Evolutionary conservation across 2,888 invertebrate species (phyloP).

Genomic region (Dryadula phaetusa): DNA sequence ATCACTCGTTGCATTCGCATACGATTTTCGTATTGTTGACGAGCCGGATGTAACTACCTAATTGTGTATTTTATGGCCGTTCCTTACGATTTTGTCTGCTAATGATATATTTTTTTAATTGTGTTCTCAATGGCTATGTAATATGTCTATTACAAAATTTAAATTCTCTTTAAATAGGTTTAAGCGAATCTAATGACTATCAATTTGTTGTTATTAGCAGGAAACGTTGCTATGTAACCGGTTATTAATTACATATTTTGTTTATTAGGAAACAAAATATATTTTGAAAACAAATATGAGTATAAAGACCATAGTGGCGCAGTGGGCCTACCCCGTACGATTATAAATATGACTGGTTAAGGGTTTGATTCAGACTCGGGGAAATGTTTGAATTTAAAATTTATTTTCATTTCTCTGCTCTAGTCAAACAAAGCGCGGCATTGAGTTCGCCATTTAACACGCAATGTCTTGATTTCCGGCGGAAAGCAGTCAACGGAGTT

Average conservation of each 20-base stretch:
- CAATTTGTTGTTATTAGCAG: neutral
- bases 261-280: no score
- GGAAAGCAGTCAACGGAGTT: no score
- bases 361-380: no score
- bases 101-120: neutral
- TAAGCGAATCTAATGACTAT: neutral
- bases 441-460: no score
- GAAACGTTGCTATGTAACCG: neutral
- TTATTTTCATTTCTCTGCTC: no score
- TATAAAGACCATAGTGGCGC: no score
- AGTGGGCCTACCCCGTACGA: no score
- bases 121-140: neutral
- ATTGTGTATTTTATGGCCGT: neutral
- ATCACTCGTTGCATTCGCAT: conserved; percentile 3
- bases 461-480: no score
- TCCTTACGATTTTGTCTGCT: neutral
- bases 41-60: neutral
- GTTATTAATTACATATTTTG: neutral
- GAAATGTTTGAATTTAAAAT: no score
- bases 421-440: no score
- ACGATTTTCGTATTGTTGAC: neutral
- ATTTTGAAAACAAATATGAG: no score
- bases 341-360: no score
- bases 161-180: neutral
- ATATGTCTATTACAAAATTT: neutral